Conservation (phyloP, 2,113 vertebrate species). For the Grallaria varia region DNA sequence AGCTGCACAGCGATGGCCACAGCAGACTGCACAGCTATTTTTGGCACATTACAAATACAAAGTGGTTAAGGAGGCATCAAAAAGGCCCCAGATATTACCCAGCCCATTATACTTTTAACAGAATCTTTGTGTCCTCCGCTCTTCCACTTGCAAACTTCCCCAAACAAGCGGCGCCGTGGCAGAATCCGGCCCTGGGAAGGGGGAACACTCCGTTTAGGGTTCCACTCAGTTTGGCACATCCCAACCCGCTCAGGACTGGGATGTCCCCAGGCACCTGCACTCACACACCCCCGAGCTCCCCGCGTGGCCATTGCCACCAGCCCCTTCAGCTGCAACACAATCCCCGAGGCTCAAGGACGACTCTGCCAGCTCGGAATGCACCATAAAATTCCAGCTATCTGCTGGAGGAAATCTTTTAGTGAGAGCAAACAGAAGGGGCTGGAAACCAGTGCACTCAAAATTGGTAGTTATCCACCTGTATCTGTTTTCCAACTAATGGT, state of each 20-base stretch:
- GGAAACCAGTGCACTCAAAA: neutral
- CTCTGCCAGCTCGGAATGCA: neutral
- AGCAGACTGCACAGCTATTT: slow-evolving; percentile 41
- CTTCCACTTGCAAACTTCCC: neutral
- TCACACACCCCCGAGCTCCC: neutral
- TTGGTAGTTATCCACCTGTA: neutral
- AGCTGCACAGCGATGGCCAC: neutral
- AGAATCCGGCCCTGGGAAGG: neutral
- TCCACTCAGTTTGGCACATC: slow-evolving; percentile 44
- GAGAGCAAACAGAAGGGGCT: neutral
- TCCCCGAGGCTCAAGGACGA: neutral
- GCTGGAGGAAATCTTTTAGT: neutral
- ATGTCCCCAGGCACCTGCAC: neutral
- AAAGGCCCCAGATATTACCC: neutral
- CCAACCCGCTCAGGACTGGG: neutral
- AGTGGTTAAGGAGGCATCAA: neutral
- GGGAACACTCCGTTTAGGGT: neutral
- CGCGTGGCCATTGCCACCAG: neutral
- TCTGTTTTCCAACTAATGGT: neutral
- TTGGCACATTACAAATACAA: neutral
- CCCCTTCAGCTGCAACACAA: neutral
- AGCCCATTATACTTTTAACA: neutral
- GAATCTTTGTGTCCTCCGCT: neutral
- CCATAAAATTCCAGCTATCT: neutral
- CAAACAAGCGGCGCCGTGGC: neutral